These are phyloP conservation scores for Prunella fulvescens DNA, from an alignment of 2,113 vertebrate genomes.

Conservation along the genomic window DNA sequence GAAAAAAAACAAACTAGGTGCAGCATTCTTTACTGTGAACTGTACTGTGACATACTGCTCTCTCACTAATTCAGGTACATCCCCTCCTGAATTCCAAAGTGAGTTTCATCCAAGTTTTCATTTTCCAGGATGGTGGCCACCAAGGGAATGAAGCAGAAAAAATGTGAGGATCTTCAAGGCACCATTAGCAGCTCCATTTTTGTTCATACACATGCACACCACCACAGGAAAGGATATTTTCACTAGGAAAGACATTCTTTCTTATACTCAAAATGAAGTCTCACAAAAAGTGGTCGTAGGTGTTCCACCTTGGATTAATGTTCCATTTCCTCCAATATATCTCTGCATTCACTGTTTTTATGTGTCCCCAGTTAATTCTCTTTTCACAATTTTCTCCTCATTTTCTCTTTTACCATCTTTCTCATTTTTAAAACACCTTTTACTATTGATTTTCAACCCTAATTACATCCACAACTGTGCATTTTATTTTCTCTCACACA, in stretches of 20 bases:
- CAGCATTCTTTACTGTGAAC: neutral
- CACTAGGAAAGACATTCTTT: neutral
- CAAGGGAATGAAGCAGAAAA: slow-evolving; percentile 9
- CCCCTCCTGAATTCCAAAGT: slow-evolving; percentile 35
- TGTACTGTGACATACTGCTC: neutral
- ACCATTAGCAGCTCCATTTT: slow-evolving; percentile 24
- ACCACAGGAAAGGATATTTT: neutral
- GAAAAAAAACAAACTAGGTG: neutral
- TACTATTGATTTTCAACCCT: slow-evolving; percentile 49
- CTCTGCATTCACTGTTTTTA: neutral
- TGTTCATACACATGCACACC: neutral
- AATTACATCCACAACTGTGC: slow-evolving; percentile 45
- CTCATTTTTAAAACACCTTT: slow-evolving; percentile 45
- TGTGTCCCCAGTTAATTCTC: neutral
- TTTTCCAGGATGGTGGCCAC: slow-evolving; percentile 7
- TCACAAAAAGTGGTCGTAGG: neutral
- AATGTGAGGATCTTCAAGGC: neutral
- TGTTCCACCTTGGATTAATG: neutral
- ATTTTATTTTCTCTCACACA: slow-evolving; percentile 50
- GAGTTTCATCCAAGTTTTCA: neutral
- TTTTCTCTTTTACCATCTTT: neutral
- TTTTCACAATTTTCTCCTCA: neutral
- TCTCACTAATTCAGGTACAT: neutral
- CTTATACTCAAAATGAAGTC: neutral
- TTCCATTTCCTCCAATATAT: neutral